A percentile compares a stretch with the other conserved stretches of the same genome.
Evolutionary conservation across 2,888 invertebrate species (phyloP).

Genomic region (Cactoblastis cactorum): DNA sequence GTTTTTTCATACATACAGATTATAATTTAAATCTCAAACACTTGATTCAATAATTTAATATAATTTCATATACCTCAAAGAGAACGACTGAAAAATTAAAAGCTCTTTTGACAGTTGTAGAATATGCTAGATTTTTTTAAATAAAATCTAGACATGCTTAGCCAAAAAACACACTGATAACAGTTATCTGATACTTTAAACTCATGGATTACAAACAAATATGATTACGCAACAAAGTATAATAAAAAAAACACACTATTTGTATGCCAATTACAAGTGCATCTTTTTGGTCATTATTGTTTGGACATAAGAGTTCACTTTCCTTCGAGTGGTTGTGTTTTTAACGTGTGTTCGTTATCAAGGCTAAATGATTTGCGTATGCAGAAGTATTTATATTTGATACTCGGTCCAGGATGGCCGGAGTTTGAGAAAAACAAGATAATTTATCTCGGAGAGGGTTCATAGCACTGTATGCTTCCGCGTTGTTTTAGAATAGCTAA

Average conservation of each 20-base stretch:
- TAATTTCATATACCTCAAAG: too few species aligned
- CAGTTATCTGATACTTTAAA: not conserved
- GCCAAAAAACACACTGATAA: not conserved
- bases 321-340: not conserved
- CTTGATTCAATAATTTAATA: too few species aligned
- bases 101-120: too few species aligned
- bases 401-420: not conserved
- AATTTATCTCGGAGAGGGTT: conserved; percentile 5
- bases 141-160: too few species aligned
- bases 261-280: not conserved
- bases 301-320: not conserved
- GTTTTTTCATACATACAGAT: too few species aligned
- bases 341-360: not conserved
- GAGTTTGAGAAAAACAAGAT: conserved; percentile 8
- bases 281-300: not conserved
- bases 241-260: not conserved
- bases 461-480: conserved; percentile 5
- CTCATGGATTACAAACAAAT: not conserved
- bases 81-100: too few species aligned
- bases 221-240: not conserved
- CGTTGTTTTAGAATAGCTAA: not conserved
- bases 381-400: conserved; percentile 8
- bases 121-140: too few species aligned
- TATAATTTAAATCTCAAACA: too few species aligned
- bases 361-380: conserved; percentile 7